phyloP scores from a whole-genome alignment of 2,888 invertebrate species.

The Drosophila nigricruria region DNA sequence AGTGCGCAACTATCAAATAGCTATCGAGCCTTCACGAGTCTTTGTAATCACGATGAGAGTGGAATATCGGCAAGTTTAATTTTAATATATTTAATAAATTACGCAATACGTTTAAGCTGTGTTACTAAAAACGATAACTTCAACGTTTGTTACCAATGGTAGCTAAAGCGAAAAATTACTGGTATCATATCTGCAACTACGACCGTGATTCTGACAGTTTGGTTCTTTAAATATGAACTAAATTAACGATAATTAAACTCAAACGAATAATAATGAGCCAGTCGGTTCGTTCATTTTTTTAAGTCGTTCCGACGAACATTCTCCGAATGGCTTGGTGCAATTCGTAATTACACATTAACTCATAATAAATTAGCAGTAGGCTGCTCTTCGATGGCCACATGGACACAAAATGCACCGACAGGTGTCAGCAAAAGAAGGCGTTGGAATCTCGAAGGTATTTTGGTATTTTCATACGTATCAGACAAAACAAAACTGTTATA shows the following conservation, averaged over 20 bases:
- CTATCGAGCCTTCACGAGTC: background rate
- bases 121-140: background rate
- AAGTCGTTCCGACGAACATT: constrained; percentile 13
- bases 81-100: background rate
- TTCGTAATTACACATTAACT: constrained; percentile 31
- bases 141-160: background rate
- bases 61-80: background rate
- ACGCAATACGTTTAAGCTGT: background rate
- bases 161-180: background rate
- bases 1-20: background rate
- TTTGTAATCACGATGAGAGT: background rate
- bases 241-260: background rate
- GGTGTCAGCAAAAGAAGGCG: constrained; percentile 81
- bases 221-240: background rate
- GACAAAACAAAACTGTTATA: background rate
- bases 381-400: constrained; percentile 82
- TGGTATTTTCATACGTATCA: constrained; percentile 64
- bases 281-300: constrained; percentile 2
- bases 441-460: constrained; percentile 85
- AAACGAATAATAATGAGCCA: background rate
- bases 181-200: too few relatives aligned
- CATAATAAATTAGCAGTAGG: constrained; percentile 51
- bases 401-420: constrained; percentile 83
- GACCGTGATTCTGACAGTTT: background rate
- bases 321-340: constrained; percentile 19